A percentile compares a stretch with the other conserved stretches of the same genome.
These are phyloP conservation scores for Scaptomyza polygonia DNA, from an alignment of 2,888 invertebrate genomes.

Conservation along the genomic window DNA sequence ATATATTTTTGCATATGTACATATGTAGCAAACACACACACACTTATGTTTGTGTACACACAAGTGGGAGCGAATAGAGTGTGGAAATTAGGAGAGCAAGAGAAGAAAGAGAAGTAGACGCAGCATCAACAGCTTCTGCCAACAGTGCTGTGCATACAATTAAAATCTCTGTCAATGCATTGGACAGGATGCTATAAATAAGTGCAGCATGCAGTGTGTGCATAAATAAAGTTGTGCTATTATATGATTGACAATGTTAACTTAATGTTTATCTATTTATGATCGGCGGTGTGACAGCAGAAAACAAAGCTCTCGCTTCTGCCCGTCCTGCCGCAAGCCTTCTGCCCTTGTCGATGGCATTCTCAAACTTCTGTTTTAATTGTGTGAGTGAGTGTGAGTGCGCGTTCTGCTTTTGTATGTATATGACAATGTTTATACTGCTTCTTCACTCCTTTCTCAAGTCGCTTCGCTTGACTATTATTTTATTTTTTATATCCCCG, in stretches of 20 bases:
- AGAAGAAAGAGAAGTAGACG: slow-evolving; percentile 46
- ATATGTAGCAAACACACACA: slow-evolving; percentile 23
- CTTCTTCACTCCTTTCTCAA: slow-evolving; percentile 35
- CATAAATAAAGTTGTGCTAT: slow-evolving; percentile 7
- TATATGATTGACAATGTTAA: slow-evolving; percentile 23
- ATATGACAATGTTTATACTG: slow-evolving; percentile 53
- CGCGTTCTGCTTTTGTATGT: slow-evolving; percentile 30
- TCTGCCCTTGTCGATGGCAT: slow-evolving; percentile 51
- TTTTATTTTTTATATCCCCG: slow-evolving; percentile 11
- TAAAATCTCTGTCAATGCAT: slow-evolving; percentile 38
- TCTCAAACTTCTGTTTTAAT: slow-evolving; percentile 41
- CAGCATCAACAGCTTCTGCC: slow-evolving; percentile 26
- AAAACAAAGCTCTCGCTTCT: slow-evolving; percentile 15
- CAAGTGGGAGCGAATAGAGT: slow-evolving; percentile 30
- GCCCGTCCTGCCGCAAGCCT: slow-evolving; percentile 64
- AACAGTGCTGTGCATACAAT: slow-evolving; percentile 52
- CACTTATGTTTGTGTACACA: slow-evolving; percentile 26
- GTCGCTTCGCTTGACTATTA: slow-evolving; percentile 55
- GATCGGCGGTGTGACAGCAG: slow-evolving; percentile 27
- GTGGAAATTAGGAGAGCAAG: slow-evolving; percentile 37
- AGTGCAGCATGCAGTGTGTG: slow-evolving; percentile 7
- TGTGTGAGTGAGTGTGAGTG: slow-evolving; percentile 16
- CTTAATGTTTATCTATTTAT: slow-evolving; percentile 29
- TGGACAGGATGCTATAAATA: slow-evolving; percentile 23
- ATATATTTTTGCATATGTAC: slow-evolving; percentile 59